Conservation (phyloP, 2,113 vertebrate species). For the Martes martes region DNA sequence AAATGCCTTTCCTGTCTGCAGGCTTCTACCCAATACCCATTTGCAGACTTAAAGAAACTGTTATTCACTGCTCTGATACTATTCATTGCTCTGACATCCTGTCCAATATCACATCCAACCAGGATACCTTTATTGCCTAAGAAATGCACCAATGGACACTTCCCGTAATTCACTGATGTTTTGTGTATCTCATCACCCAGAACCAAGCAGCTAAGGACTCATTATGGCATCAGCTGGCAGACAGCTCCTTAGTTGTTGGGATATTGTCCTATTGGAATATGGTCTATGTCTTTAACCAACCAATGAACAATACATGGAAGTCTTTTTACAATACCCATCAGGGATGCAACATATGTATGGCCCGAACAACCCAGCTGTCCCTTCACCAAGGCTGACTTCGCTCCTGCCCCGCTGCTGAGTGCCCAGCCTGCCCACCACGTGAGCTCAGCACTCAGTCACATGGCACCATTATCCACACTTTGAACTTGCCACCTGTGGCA, state of each 20-base stretch:
- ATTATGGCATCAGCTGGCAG: background rate
- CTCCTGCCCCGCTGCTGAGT: background rate
- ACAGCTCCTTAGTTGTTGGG: background rate
- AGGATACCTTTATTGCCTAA: background rate
- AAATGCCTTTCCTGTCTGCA: background rate
- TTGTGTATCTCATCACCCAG: background rate
- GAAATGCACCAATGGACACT: background rate
- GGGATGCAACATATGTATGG: background rate
- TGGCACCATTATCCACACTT: too few species aligned
- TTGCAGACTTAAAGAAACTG: background rate
- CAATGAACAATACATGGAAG: background rate
- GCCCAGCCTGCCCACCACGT: background rate
- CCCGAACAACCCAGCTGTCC: background rate
- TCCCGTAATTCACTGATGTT: background rate
- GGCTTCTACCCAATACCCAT: background rate
- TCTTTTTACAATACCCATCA: background rate
- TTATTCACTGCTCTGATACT: background rate
- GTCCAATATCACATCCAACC: background rate
- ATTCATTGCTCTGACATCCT: background rate
- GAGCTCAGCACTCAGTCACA: background rate
- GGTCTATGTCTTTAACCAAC: background rate
- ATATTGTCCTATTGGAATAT: background rate
- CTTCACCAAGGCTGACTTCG: background rate
- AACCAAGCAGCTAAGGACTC: background rate
- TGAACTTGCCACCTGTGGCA: background rate